These are phyloP conservation scores for Tokudaia muenninki DNA, from an alignment of 2,797 vertebrate species.

Conservation along the genomic window DNA sequence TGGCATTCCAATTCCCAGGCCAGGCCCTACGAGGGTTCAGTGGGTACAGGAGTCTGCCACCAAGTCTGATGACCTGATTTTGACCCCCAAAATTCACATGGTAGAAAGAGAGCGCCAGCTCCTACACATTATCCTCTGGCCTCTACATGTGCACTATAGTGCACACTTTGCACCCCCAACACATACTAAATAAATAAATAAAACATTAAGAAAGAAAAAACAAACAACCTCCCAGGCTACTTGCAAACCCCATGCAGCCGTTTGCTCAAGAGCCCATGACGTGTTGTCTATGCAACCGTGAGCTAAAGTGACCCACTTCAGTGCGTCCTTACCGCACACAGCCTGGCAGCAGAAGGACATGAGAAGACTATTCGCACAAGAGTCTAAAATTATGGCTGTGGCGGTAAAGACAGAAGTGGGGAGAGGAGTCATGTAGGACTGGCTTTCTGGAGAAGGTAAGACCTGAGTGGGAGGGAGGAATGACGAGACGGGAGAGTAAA, in stretches of 20 bases:
- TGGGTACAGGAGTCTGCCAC: not conserved
- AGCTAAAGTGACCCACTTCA: accelerated
- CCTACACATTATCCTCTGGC: not conserved
- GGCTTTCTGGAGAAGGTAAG: not conserved
- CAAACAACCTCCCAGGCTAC: not conserved
- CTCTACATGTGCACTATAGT: too few relatives aligned
- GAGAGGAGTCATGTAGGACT: too few relatives aligned
- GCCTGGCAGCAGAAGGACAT: not conserved
- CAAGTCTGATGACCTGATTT: not conserved
- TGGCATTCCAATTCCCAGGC: not conserved
- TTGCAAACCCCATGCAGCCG: accelerated
- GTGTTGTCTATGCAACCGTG: accelerated
- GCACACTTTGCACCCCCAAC: not conserved
- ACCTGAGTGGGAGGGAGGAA: not conserved
- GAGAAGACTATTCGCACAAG: not conserved
- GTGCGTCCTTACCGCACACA: accelerated
- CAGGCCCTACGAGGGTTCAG: not conserved
- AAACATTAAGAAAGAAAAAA: not conserved
- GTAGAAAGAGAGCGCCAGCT: not conserved
- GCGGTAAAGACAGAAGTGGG: not conserved
- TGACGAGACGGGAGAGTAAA: not conserved
- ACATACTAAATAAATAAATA: not conserved
- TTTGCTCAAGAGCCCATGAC: accelerated
- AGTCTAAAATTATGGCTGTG: too few relatives aligned
- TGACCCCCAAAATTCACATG: not conserved